Base-by-base conservation (phyloP, 2,113 vertebrate genomes). In the Xenopus laevis region DNA sequence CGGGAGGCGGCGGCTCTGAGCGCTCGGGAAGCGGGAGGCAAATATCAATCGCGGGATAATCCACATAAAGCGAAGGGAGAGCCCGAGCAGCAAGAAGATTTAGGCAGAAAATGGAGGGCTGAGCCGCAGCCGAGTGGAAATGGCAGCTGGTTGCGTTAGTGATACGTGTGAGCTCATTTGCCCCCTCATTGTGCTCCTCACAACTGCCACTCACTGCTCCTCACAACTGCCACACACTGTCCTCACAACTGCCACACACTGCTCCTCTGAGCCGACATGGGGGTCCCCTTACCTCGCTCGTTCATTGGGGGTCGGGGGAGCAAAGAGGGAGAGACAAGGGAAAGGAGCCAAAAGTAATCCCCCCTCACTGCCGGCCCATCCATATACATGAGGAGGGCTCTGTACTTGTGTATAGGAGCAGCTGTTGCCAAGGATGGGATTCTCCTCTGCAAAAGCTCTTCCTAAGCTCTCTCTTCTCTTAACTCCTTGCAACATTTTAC, bases 41-140 rank as follows among this genome's bases (percentile, higher is more conserved):
- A 27, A 65, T 58, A 71, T 74, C 23, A 59, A 7, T 55, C 16
- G n/a, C 62, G 30, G 57, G 65, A 50, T 23, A 13, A 67, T 67
- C 45, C 45, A 67, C 45, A 67, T 67, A 23, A 2, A 67, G 44
- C 10, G 74, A 77, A 4, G 23, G 23, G 23, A 27, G 23, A 27
- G 23, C 1, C 23, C 23, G 23, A 27, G 23, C 23, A 27, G 59
- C 70, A 1, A 71, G 74, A 40, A 73, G 70, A 74, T 73, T 53
- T 66, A 79, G 61, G 55, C 16, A 78, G 71, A 83, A 88, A 82
- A 83, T 83, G 84, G 81, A 86, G 79, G 81, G 81, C n/a, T 60
- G 80, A 71, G 81, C 66, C 64, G 78, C 77, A 13, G 47, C 33
- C 21, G 79, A 70, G 79, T 60, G 59, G 81, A 79, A 79, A 82